Base-by-base conservation (phyloP, 2,113 vertebrate genomes). In the Ibidorhyncha struthersii region DNA sequence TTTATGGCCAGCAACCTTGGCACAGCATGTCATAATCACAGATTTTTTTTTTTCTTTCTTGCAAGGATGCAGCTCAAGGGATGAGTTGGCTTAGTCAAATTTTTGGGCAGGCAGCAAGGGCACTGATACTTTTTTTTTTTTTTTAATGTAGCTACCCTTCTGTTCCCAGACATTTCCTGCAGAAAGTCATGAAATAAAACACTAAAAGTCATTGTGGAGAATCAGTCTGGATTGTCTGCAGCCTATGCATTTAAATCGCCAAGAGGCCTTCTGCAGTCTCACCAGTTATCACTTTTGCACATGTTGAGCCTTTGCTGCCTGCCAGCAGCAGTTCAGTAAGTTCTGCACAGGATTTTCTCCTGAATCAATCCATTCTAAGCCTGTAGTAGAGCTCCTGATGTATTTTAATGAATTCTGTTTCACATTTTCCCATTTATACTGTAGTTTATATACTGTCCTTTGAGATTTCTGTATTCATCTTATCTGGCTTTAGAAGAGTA, bases 391-490 rank as follows among this genome's bases (percentile, higher is more conserved):
- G 86, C 79, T 84, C 76, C 82, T 93, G 93, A 92, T 96, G 72
- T 94, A 78, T 95, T 94, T 93, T 95, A 94, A 96, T 89, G 92
- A 94, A 93, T 97, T 93, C 94, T 90, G 56, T 93, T 95, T 94
- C 95, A 89, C 89, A 89, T 91, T 93, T 97, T 90, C 65, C 79
- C 92, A 90, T 94, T 97, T 94, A 93, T 94, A 61, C 93, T 95
- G 86, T 66, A 90, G 84, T 97, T 96, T 96, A 95, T 96, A 89
- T 47, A 66, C 67, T 77, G 74, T 95, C 95, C 94, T 91, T 53
- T 50, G 96, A 96, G 96, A 90, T 82, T 97, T 94, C 93, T 91
- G 58, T 96, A 91, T 96, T 97, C 96, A 91, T 97, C 89, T 94
- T 95, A 91, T 90, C 91, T 95, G 73, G 86, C 86, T 95, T 95